phyloP scores from a whole-genome alignment of 1,140 invertebrate species.

The Drosophila subobscura region DNA sequence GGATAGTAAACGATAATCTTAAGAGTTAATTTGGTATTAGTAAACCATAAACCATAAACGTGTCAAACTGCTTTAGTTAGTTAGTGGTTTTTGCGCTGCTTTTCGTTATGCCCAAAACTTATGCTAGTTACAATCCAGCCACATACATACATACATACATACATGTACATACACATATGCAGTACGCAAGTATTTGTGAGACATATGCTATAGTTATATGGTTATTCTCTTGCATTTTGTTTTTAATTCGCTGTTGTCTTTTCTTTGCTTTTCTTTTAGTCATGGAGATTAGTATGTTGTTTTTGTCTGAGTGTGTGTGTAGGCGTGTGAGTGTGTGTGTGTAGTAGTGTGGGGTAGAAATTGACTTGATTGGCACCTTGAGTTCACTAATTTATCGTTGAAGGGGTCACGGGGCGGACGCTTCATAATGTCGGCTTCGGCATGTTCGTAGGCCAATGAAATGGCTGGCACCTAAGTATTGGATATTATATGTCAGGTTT shows the following conservation, averaged over 20 bases:
- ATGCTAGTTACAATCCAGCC: slow-evolving; percentile 78
- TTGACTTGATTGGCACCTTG: slow-evolving; percentile 91
- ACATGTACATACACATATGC: slow-evolving; percentile 57
- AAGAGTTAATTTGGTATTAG: slow-evolving; percentile 46
- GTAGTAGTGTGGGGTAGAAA: slow-evolving; percentile 56
- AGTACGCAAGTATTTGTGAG: slow-evolving; percentile 4
- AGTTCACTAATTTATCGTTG: slow-evolving; percentile 98
- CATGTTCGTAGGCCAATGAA: slow-evolving; percentile 99
- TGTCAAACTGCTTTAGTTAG: slow-evolving; percentile 45
- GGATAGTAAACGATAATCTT: slow-evolving; percentile 61
- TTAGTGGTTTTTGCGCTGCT: slow-evolving; percentile 27
- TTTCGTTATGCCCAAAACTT: slow-evolving; percentile 57
- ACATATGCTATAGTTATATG: slow-evolving; percentile 73
- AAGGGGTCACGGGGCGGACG: slow-evolving; percentile 98
- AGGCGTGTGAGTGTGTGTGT: slow-evolving; percentile 13
- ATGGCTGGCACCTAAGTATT: slow-evolving; percentile 96
- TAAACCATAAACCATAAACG: slow-evolving; percentile 67
- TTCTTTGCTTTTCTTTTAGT: slow-evolving; percentile 43
- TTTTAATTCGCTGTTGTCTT: slow-evolving; percentile 40
- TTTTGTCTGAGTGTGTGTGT: slow-evolving; percentile 25
- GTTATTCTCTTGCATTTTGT: slow-evolving; percentile 43
- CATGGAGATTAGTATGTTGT: slow-evolving; percentile 51
- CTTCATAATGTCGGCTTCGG: slow-evolving; percentile 99
- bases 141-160: slow-evolving; percentile 73
- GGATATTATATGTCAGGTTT: slow-evolving; percentile 63